A percentile compares a stretch with the other conserved stretches of the same genome.
Evolutionary conservation across 2,888 invertebrate genomes (phyloP).

Genomic region (Ligdia adustata): DNA sequence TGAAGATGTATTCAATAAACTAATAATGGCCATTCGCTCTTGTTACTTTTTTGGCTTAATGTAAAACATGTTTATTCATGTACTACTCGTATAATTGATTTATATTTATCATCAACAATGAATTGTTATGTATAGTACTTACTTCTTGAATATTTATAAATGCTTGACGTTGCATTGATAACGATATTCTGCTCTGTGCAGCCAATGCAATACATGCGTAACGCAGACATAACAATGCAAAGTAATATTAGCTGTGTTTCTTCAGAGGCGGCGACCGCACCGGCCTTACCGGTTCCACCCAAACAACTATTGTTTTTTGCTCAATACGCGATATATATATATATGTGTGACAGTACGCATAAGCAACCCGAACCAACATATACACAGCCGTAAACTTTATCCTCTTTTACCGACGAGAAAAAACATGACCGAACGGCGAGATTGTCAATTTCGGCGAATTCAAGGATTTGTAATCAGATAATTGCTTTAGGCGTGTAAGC

Average conservation of each 20-base stretch:
- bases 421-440: slow-evolving; percentile 18
- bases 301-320: slow-evolving; percentile 52
- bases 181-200: slow-evolving; percentile 19
- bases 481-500: slow-evolving; percentile 30
- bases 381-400: slow-evolving; percentile 18
- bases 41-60: no score
- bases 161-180: background rate
- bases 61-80: no score
- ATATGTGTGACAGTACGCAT: no score
- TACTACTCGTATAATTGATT: no score
- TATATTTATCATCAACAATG: no score
- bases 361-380: slow-evolving; percentile 22
- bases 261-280: slow-evolving; percentile 13
- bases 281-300: slow-evolving; percentile 30
- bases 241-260: slow-evolving; percentile 14
- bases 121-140: no score
- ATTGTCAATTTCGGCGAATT: slow-evolving; percentile 33
- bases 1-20: no score
- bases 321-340: slow-evolving; percentile 27
- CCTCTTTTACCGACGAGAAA: slow-evolving; percentile 16
- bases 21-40: no score
- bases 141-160: no score
- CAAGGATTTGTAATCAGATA: slow-evolving; percentile 34
- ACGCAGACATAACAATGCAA: slow-evolving; percentile 36
- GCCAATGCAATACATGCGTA: slow-evolving; percentile 24